These are phyloP conservation scores for Agrilus mali DNA, from an alignment of 2,888 invertebrate species.

Conservation along the genomic window DNA sequence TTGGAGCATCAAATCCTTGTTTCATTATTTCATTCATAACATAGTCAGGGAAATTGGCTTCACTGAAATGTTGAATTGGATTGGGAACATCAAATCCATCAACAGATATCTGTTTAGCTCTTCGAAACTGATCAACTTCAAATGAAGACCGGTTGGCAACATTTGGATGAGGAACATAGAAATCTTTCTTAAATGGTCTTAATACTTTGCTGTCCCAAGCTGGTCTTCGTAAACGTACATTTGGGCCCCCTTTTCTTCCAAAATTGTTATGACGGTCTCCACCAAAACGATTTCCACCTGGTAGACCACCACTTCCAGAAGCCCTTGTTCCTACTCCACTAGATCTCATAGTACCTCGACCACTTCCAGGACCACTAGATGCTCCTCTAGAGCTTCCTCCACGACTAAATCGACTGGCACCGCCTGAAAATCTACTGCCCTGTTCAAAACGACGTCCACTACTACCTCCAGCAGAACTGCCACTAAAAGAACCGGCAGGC, in stretches of 20 bases:
- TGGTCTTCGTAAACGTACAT: constrained; percentile 39
- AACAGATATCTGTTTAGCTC: constrained; percentile 76
- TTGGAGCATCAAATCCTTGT: constrained; percentile 75
- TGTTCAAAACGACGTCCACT: too few relatives aligned
- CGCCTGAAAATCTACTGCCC: too few relatives aligned
- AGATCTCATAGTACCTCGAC: too few relatives aligned
- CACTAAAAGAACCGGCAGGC: too few relatives aligned
- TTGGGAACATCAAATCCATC: constrained; percentile 77
- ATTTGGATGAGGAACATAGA: constrained; percentile 74
- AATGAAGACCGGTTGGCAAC: constrained; percentile 53
- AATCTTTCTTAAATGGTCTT: constrained; percentile 80
- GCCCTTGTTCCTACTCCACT: too few relatives aligned
- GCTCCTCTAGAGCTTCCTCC: too few relatives aligned
- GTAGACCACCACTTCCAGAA: too few relatives aligned
- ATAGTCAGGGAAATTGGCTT: constrained; percentile 80
- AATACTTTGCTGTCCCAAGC: constrained; percentile 68
- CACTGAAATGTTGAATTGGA: constrained; percentile 82
- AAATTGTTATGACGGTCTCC: constrained; percentile 1
- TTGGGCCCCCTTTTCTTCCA: constrained; percentile 16
- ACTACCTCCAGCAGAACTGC: too few relatives aligned
- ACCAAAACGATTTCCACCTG: too few relatives aligned
- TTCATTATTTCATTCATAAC: constrained; percentile 67
- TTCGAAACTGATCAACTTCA: constrained; percentile 64
- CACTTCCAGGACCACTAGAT: too few relatives aligned
- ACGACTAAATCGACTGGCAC: too few relatives aligned